Evolutionary conservation across 1,140 invertebrate species (phyloP), one percentile per base, ranked within the genome.

Genomic region (Papilio xuthus): DNA sequence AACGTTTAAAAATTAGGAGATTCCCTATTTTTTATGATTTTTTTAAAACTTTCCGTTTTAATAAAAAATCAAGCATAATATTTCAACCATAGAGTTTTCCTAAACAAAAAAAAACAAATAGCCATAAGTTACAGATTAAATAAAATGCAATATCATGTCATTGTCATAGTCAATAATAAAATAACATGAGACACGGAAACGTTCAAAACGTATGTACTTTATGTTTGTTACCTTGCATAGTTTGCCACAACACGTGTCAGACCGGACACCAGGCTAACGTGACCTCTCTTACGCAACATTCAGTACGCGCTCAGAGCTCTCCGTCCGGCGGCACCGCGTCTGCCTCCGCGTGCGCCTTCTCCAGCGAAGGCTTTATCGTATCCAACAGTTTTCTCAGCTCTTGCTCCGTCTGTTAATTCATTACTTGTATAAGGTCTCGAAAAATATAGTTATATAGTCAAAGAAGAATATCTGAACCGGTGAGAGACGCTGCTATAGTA

Each of bases 351-450:
- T 87, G 85, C 20, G 84, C 79, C 37, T 86, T 89, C 41, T 93
- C 92, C 75, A 95, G 88, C 74, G 94, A 94, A 44, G 96, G 96
- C 85, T 96, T 95, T 86, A 96, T 96, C 18, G 95, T 95, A 86
- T 95, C 95, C 88, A 96, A 94, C 50, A 96, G 88, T 86, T 96
- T 95, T 67, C 93, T 95, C 37, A 96, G 90, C 18, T 96, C 95
- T 85, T 96, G 95, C 86, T 96, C 96, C 47, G 96, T 96, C 95
- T 96, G 88, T 75, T 83, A 85, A 2, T 37, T 1, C 0, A 37
- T 37, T 37, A 37, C 7, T 37, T 37, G 2, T 37, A 37, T 37
- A 37, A 37, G 32, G 2, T 37, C 32, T 37, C 2, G 7, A 3
- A 37, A 37, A 37, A 37, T 37, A 37, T 37, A 37, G 7, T 6